phyloP scores from a whole-genome alignment of 2,888 invertebrate species.

The Digitonthophagus gazella region DNA sequence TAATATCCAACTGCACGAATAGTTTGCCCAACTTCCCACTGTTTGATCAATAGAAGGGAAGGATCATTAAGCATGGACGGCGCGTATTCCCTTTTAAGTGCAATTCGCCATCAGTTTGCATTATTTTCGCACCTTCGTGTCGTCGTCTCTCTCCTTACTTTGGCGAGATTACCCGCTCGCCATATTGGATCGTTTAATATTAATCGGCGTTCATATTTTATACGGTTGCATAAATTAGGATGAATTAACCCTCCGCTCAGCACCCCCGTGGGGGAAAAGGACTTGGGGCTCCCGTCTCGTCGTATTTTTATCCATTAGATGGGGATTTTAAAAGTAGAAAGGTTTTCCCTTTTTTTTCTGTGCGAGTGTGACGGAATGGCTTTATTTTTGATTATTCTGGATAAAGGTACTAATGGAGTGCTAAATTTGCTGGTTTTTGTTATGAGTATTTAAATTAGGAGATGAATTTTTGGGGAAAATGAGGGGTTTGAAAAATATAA shows the following conservation, averaged over 20 bases:
- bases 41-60: background rate
- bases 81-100: background rate
- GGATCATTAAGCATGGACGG: background rate
- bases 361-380: background rate
- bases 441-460: background rate
- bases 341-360: background rate
- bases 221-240: constrained; percentile 10
- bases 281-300: background rate
- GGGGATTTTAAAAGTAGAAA: background rate
- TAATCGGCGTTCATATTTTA: constrained; percentile 15
- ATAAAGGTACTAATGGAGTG: background rate
- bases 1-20: constrained; percentile 7
- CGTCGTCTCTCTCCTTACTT: background rate
- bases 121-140: background rate
- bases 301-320: background rate
- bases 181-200: constrained; percentile 15
- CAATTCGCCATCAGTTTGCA: background rate
- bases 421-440: background rate
- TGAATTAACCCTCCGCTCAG: constrained; percentile 8
- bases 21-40: constrained; percentile 5
- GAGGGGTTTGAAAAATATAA: background rate
- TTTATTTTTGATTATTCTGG: background rate
- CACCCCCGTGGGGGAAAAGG: background rate
- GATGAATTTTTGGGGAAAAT: background rate
- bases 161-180: background rate